Conservation (phyloP, 2,888 invertebrate genomes). For the Protonemura montana region DNA sequence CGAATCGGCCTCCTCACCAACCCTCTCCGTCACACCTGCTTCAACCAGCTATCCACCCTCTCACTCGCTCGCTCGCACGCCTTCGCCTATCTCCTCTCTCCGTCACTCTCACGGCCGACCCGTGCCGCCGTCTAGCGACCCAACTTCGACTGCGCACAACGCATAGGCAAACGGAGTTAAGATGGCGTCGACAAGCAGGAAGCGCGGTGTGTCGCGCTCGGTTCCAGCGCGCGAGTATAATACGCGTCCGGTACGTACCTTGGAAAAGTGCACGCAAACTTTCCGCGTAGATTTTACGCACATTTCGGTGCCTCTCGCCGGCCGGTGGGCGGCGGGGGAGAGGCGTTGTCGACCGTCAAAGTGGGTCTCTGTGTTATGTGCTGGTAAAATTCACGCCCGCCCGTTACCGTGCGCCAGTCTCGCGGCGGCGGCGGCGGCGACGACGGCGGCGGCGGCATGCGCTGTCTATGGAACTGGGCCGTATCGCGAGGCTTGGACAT, state of each 20-base stretch:
- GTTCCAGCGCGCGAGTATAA: constrained; percentile 50
- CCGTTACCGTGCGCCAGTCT: too few species aligned
- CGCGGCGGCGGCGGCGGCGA: too few species aligned
- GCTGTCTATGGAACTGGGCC: too few species aligned
- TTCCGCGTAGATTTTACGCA: neutral
- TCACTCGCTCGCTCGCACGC: neutral
- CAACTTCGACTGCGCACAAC: constrained; percentile 7
- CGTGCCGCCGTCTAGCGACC: neutral
- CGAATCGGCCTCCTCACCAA: neutral
- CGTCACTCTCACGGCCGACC: neutral
- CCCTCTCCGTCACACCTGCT: neutral
- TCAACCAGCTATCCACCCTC: neutral
- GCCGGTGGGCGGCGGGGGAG: neutral
- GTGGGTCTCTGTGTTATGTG: neutral
- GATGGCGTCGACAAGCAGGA: constrained; percentile 49
- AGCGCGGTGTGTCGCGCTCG: constrained; percentile 45
- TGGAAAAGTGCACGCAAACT: neutral
- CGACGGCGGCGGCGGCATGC: too few species aligned
- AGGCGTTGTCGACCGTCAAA: neutral
- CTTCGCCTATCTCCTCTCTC: neutral
- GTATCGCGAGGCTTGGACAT: too few species aligned
- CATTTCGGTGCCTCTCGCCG: neutral
- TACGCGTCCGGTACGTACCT: constrained; percentile 50
- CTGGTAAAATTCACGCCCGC: neutral
- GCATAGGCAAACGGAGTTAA: constrained; percentile 35